A percentile compares a stretch with the other conserved stretches of the same genome.
Conservation (phyloP, 2,888 invertebrate species). For the Drosophila atripex region DNA sequence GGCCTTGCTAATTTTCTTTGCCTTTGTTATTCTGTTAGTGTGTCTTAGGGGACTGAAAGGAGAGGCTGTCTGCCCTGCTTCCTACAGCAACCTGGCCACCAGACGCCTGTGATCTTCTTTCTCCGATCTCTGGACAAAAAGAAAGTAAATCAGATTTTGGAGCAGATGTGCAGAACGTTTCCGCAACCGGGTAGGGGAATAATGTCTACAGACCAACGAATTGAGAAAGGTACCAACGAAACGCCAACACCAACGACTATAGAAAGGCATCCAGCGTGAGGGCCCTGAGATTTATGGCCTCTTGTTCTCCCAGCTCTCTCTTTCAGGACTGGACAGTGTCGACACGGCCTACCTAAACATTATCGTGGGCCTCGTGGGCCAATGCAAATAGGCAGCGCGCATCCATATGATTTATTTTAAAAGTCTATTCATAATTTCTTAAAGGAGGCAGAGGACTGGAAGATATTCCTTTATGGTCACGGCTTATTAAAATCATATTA, state of each 20-base stretch:
- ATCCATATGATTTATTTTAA: slow-evolving; percentile 48
- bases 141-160: slow-evolving; percentile 77
- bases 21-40: slow-evolving; percentile 52
- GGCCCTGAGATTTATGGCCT: slow-evolving; percentile 41
- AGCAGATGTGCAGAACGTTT: slow-evolving; percentile 66
- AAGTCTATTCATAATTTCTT: slow-evolving; percentile 27
- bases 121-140: slow-evolving; percentile 58
- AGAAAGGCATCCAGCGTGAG: neutral
- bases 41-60: slow-evolving; percentile 1
- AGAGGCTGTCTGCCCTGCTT: neutral
- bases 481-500: slow-evolving; percentile 65
- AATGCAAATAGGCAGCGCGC: slow-evolving; percentile 56
- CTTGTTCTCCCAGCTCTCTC: slow-evolving; percentile 40
- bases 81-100: slow-evolving; percentile 49
- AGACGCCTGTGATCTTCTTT: slow-evolving; percentile 66
- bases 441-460: slow-evolving; percentile 29
- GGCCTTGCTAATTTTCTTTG: slow-evolving; percentile 73
- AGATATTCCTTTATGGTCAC: slow-evolving; percentile 48
- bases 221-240: slow-evolving; percentile 8
- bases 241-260: slow-evolving; percentile 39
- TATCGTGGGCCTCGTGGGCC: slow-evolving; percentile 55
- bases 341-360: slow-evolving; percentile 74
- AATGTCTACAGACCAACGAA: slow-evolving; percentile 13
- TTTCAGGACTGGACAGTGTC: slow-evolving; percentile 55
- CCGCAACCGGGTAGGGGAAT: neutral